Evolutionary conservation across 2,113 vertebrate genomes (phyloP), one percentile per base, ranked within the genome.

Genomic region (Turdus rufiventris): DNA sequence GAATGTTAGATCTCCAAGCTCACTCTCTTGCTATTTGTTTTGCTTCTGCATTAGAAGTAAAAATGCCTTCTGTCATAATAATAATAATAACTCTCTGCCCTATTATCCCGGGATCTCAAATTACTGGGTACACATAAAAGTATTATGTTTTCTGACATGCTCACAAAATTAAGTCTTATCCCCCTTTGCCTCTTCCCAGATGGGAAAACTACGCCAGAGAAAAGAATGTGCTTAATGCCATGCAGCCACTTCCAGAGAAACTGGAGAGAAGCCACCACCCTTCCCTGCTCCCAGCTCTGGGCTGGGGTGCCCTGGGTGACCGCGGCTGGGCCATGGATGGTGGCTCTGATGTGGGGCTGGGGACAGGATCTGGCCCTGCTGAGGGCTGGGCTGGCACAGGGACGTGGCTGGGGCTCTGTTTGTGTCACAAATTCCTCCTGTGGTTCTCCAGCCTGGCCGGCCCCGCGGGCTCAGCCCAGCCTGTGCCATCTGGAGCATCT

Each of bases 21-120:
- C 76, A 56, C 48, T 78, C 78, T 85, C 54, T 91, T 43, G 48
- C 60, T 86, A 58, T 91, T 93, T 96, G 80, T 73, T 95, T 94
- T 95, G 62, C 48, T 89, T 93, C 63, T 85, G 78, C 36, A 57
- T 91, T 75, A 88, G 76, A 73, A 92, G 78, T 79, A 92, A 89
- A 96, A 86, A 86, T 89, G 60, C 61, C 89, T 82, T 91, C 67
- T 91, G 67, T 80, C 31, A 14, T 94, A 93, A 88, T 90, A 94
- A 78, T 90, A 94, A 78, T 92, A 92, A 85, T 93, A 80, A 84
- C 65, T 90, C 67, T 81, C 50, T 1, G 3, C n/a, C 20, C 43
- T 74, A 8, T 94, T 96, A 74, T 80, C 71, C 85, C 0, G 7
- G n/a, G 48, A 67, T 95, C 90, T 95, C 91, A 53, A 36, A 71